phyloP scores from a whole-genome alignment of 2,113 vertebrate genomes.

The Collichthys lucidus region DNA sequence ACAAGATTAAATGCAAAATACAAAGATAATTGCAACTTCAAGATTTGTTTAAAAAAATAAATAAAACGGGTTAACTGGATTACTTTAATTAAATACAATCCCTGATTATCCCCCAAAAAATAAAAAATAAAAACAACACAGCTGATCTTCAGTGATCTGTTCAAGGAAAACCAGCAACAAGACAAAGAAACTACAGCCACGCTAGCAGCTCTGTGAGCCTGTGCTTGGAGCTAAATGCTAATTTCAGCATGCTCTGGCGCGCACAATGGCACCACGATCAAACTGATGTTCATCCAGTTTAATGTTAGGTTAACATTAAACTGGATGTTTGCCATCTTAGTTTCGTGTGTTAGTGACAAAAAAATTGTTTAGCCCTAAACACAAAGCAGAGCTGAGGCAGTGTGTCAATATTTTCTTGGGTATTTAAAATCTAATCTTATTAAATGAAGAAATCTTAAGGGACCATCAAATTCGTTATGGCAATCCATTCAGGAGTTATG shows the following conservation, averaged over 20 bases:
- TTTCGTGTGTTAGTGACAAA: too few relatives aligned
- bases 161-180: neutral
- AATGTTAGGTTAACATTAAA: too few relatives aligned
- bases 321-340: too few relatives aligned
- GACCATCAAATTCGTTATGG: neutral
- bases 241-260: neutral
- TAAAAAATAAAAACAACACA: neutral
- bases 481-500: neutral
- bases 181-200: too few relatives aligned
- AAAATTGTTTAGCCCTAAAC: neutral
- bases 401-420: neutral
- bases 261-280: neutral
- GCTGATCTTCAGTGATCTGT: neutral
- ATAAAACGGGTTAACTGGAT: neutral
- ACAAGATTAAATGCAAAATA: slow-evolving; percentile 8
- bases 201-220: too few relatives aligned
- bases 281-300: neutral
- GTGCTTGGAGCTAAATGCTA: neutral
- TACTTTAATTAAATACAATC: neutral
- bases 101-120: neutral
- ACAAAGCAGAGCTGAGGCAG: neutral
- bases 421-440: neutral
- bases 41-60: neutral
- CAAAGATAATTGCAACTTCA: slow-evolving; percentile 1
- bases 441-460: neutral